These are phyloP conservation scores for Drosophila setosimentum DNA, from an alignment of 2,888 invertebrate species.

Conservation along the genomic window DNA sequence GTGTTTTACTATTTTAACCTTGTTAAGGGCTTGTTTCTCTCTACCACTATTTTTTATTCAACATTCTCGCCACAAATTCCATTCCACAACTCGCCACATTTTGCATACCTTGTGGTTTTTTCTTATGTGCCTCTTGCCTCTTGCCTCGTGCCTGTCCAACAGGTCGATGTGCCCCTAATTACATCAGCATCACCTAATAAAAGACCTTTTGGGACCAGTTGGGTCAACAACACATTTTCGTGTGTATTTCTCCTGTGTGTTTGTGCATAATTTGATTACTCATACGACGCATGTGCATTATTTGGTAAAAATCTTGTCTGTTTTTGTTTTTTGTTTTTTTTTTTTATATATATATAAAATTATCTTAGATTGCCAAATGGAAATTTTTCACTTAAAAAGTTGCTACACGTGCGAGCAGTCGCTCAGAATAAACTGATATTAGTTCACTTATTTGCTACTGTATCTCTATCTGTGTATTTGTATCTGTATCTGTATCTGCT, in stretches of 20 bases:
- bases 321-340: slow-evolving; percentile 20
- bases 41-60: background rate
- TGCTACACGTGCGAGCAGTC: slow-evolving; percentile 38
- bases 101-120: slow-evolving; percentile 17
- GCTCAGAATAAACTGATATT: background rate
- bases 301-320: slow-evolving; percentile 15
- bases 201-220: slow-evolving; percentile 32
- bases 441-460: background rate
- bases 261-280: slow-evolving; percentile 41
- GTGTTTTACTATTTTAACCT: background rate
- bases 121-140: no score
- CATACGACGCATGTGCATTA: slow-evolving; percentile 36
- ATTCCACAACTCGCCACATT: background rate
- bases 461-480: background rate
- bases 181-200: slow-evolving; percentile 65
- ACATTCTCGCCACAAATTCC: background rate
- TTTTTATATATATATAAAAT: background rate
- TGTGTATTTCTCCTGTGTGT: slow-evolving; percentile 7
- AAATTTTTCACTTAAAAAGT: slow-evolving; percentile 22
- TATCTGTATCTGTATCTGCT: background rate
- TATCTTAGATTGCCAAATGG: slow-evolving; percentile 10
- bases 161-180: slow-evolving; percentile 75
- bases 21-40: background rate
- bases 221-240: slow-evolving; percentile 38
- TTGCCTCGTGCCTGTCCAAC: slow-evolving; percentile 53